Evolutionary conservation across 2,113 vertebrate species (phyloP).

Genomic region (Xenus cinereus): DNA sequence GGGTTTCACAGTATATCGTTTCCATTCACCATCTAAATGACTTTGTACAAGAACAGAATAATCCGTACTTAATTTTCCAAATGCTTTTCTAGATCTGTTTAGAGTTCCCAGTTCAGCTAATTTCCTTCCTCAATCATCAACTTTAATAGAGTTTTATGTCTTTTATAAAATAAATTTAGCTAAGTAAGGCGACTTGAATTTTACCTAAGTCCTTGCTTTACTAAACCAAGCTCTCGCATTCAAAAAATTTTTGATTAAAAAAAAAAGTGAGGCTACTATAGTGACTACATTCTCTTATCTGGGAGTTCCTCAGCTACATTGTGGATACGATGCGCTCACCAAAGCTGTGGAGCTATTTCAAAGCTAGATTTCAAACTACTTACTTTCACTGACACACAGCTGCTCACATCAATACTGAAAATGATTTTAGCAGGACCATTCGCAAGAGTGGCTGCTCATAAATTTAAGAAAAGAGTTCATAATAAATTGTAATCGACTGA

Average conservation of each 20-base stretch:
- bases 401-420: neutral
- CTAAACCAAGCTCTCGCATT: neutral
- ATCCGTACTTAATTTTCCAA: conserved; percentile 3
- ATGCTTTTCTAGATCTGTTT: neutral
- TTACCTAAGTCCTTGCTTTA: neutral
- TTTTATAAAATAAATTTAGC: neutral
- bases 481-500: neutral
- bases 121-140: neutral
- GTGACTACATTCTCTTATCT: neutral
- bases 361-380: neutral
- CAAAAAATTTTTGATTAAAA: neutral
- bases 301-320: neutral
- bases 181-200: neutral
- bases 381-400: neutral
- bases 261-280: neutral
- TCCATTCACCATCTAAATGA: conserved; percentile 33
- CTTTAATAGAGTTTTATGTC: neutral
- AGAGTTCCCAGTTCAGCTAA: neutral
- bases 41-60: conserved; percentile 24
- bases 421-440: neutral
- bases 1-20: conserved; percentile 16
- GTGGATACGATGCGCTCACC: neutral
- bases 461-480: neutral
- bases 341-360: neutral
- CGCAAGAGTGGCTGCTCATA: neutral